phyloP scores from a whole-genome alignment of 2,888 invertebrate genomes.

The Cephus rjabovi region DNA sequence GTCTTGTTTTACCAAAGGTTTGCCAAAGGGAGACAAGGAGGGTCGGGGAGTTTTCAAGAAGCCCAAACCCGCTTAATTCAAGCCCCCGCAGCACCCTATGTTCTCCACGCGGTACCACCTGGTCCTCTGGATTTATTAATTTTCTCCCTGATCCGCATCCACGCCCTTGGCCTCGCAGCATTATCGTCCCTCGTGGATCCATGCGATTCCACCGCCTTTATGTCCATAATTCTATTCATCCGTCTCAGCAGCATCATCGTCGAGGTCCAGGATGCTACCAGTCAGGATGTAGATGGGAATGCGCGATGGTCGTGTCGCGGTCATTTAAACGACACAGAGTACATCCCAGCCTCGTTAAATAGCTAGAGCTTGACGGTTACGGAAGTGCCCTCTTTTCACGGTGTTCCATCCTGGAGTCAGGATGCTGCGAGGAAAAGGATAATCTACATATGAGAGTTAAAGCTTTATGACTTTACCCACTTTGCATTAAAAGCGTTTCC shows the following conservation, averaged over 20 bases:
- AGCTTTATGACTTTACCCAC: conserved; percentile 45
- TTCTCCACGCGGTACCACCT: neutral
- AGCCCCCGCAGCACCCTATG: neutral
- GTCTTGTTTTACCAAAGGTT: conserved; percentile 29
- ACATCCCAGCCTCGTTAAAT: neutral
- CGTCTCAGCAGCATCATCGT: neutral
- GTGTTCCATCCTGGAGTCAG: neutral
- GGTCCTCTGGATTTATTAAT: conserved; percentile 27
- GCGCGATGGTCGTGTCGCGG: neutral
- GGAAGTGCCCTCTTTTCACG: neutral
- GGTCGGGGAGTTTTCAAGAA: neutral
- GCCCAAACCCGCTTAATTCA: neutral
- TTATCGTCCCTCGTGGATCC: neutral
- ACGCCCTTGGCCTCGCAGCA: neutral
- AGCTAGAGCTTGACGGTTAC: neutral
- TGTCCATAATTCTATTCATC: neutral
- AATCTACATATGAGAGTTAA: conserved; percentile 39
- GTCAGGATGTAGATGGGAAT: neutral
- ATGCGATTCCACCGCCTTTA: neutral
- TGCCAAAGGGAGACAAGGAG: conserved; percentile 23
- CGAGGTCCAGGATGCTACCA: neutral
- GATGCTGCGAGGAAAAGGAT: conserved; percentile 20
- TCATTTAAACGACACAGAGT: neutral
- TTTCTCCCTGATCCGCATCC: conserved; percentile 20
- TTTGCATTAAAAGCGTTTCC: conserved; percentile 50